Percentiles rank a stretch among this genome's conserved stretches.
Conservation (phyloP, 2,888 invertebrate species). For the Cheilosia scutellata region DNA sequence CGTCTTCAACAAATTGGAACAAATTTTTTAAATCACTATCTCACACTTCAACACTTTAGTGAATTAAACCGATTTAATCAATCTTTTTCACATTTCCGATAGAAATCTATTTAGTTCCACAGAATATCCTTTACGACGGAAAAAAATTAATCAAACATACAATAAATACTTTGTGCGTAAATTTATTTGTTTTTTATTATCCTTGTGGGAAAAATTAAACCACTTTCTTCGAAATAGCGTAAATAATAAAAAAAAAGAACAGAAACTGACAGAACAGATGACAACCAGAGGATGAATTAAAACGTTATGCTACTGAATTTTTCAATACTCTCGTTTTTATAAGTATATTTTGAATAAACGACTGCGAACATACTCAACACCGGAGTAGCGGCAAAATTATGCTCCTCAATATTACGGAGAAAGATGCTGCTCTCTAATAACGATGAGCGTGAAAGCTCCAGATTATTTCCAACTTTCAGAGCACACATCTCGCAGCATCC, state of each 20-base stretch:
- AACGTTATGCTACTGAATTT: slow-evolving; percentile 68
- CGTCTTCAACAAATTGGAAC: slow-evolving; percentile 11
- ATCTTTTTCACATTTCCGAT: slow-evolving; percentile 70
- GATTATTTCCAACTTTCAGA: slow-evolving; percentile 40
- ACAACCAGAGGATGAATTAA: slow-evolving; percentile 69
- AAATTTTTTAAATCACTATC: slow-evolving; percentile 19
- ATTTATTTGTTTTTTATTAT: slow-evolving; percentile 9
- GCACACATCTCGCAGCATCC: slow-evolving; percentile 11
- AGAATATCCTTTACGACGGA: not conserved
- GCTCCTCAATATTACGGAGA: slow-evolving; percentile 51
- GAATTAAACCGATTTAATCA: slow-evolving; percentile 35
- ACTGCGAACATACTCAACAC: slow-evolving; percentile 49
- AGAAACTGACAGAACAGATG: slow-evolving; percentile 51
- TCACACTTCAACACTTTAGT: slow-evolving; percentile 56
- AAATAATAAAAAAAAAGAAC: slow-evolving; percentile 43
- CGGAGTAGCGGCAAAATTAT: slow-evolving; percentile 35
- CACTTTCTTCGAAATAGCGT: slow-evolving; percentile 38
- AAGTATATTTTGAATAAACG: slow-evolving; percentile 70
- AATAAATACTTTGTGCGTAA: not conserved
- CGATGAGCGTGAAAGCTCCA: slow-evolving; percentile 66
- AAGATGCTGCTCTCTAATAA: slow-evolving; percentile 49
- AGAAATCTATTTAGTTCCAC: slow-evolving; percentile 17
- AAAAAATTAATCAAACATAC: slow-evolving; percentile 24
- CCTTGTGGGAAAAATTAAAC: slow-evolving; percentile 31
- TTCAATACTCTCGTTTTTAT: slow-evolving; percentile 65